Percentiles rank a stretch among this genome's conserved stretches.
These are phyloP conservation scores for Sipha maydis DNA, from an alignment of 2,888 invertebrate species.

Conservation along the genomic window DNA sequence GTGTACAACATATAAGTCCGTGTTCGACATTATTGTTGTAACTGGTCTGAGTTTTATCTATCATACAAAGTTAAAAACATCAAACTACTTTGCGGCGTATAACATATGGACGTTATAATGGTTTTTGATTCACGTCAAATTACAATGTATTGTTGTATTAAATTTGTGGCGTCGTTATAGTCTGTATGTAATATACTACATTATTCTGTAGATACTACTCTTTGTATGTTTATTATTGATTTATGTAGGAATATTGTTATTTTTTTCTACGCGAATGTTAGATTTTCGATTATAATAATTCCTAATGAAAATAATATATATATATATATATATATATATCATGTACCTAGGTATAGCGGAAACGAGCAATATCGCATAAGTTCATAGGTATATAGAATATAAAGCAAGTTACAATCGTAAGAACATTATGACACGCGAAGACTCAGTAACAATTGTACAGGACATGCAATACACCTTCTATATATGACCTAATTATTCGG, in stretches of 20 bases:
- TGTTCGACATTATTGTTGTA: neutral
- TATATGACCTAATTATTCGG: neutral
- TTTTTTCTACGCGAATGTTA: neutral
- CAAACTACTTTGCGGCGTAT: neutral
- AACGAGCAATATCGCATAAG: too few species aligned
- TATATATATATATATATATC: too few species aligned
- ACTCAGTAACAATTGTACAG: neutral
- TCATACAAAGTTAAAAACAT: neutral
- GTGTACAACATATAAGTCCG: neutral
- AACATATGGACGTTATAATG: neutral
- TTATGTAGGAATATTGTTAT: neutral
- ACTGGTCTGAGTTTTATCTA: neutral
- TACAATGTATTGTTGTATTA: neutral
- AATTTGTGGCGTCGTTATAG: neutral
- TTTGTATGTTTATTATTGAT: neutral
- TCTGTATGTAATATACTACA: neutral
- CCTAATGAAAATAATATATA: neutral
- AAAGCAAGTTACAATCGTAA: neutral
- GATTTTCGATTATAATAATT: neutral
- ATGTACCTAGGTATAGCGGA: too few species aligned
- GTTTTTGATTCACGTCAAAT: conserved; percentile 5
- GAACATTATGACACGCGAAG: neutral
- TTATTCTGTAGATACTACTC: neutral
- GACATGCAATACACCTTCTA: neutral
- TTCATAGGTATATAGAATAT: neutral